Evolutionary conservation across 2,797 vertebrate genomes (phyloP).

Genomic region (Rhincodon typus): DNA sequence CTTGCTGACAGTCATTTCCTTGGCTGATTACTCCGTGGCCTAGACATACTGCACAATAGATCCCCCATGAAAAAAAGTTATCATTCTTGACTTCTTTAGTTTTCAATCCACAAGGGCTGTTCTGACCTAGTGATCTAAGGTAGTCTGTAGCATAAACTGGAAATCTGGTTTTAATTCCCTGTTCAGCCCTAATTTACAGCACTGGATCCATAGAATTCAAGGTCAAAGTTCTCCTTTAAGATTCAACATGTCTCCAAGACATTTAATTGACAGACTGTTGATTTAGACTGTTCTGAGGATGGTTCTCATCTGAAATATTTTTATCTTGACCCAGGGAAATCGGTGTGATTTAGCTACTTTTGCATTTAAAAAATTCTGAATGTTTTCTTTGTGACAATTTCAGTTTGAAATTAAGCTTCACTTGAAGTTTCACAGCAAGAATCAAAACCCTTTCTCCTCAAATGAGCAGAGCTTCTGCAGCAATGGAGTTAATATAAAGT

Average conservation of each 20-base stretch:
- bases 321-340: neutral
- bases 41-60: neutral
- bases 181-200: neutral
- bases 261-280: neutral
- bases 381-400: neutral
- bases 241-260: neutral
- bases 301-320: neutral
- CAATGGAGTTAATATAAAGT: neutral
- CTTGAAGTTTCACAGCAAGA: neutral
- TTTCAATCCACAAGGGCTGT: neutral
- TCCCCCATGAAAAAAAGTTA: neutral
- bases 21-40: neutral
- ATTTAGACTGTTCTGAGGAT: neutral
- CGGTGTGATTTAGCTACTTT: neutral
- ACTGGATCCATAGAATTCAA: neutral
- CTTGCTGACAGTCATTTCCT: neutral
- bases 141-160: neutral
- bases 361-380: neutral
- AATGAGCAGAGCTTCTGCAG: neutral
- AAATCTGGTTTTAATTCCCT: neutral
- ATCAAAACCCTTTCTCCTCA: neutral
- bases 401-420: neutral
- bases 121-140: neutral
- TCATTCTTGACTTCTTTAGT: neutral
- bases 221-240: neutral